phyloP scores from a whole-genome alignment of 92 coral and sea anemone genomes.

The Parazoanthus atlanticus region DNA sequence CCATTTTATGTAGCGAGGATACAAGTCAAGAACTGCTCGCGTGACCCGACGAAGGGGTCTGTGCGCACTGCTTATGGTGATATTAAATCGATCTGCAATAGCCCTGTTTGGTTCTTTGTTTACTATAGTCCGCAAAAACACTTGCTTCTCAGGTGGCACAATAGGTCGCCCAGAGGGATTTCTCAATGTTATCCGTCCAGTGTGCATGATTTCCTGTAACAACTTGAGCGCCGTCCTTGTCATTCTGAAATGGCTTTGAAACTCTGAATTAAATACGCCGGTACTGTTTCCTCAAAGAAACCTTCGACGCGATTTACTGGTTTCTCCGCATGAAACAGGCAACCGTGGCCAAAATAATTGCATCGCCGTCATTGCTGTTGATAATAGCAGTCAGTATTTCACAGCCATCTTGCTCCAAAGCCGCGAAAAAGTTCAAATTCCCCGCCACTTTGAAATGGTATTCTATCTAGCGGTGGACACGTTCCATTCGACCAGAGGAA shows the following conservation, averaged over 20 bases:
- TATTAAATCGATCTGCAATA: slow-evolving; percentile 59
- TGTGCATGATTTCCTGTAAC: slow-evolving; percentile 58
- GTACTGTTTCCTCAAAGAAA: slow-evolving; percentile 46
- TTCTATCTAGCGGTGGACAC: no score
- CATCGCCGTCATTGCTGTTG: no score
- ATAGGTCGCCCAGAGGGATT: slow-evolving; percentile 56
- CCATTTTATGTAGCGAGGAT: slow-evolving; percentile 28
- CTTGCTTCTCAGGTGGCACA: no score
- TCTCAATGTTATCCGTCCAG: slow-evolving; percentile 53
- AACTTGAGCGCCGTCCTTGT: slow-evolving; percentile 56
- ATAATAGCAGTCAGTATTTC: no score
- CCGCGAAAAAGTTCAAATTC: no score
- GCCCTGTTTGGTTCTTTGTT: slow-evolving; percentile 63
- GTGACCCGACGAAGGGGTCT: slow-evolving; percentile 57
- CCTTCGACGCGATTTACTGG: slow-evolving; percentile 39
- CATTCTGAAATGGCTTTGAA: slow-evolving; percentile 44
- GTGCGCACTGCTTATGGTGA: slow-evolving; percentile 65
- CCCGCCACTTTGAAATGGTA: no score
- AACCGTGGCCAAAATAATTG: no score
- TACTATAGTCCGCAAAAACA: slow-evolving; percentile 59
- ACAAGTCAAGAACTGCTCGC: slow-evolving; percentile 50
- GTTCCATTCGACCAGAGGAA: no score
- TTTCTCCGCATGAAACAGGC: slow-evolving; percentile 43
- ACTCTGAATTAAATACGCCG: slow-evolving; percentile 35
- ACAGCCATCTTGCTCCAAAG: no score